Conservation (phyloP, 23 tunicate genomes). For the Halocynthia roretzi region DNA sequence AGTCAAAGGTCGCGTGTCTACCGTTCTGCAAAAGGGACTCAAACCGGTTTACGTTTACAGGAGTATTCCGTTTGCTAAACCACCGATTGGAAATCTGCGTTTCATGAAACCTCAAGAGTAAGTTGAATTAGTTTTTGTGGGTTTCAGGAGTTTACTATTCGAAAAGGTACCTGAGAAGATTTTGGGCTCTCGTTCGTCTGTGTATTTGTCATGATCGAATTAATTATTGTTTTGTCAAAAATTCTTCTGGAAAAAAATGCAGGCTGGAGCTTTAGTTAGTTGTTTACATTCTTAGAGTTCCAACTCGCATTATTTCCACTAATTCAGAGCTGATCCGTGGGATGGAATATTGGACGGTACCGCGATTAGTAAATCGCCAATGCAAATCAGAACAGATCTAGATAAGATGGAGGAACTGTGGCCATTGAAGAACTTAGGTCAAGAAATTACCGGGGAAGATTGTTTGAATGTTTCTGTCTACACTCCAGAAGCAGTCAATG, state of each 20-base stretch:
- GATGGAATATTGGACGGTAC: conserved; percentile 15
- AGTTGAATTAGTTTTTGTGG: not conserved
- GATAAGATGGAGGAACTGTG: not conserved
- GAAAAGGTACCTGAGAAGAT: too few relatives aligned
- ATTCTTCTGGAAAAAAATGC: too few relatives aligned
- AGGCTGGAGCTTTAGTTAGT: too few relatives aligned
- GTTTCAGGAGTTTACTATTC: too few relatives aligned
- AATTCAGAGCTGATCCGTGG: conserved; percentile 42
- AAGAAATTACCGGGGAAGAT: conserved; percentile 25
- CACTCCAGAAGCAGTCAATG: conserved; percentile 14
- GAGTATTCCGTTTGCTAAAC: conserved; percentile 7
- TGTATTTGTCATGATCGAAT: too few relatives aligned
- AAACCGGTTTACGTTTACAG: not conserved
- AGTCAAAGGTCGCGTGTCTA: not conserved
- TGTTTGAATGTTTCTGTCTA: conserved; percentile 46
- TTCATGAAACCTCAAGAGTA: conserved; percentile 1
- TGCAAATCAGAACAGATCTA: not conserved
- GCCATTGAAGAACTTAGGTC: conserved; percentile 5
- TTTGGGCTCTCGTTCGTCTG: too few relatives aligned
- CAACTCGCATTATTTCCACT: too few relatives aligned
- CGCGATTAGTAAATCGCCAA: conserved; percentile 7
- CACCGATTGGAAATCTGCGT: conserved; percentile 8
- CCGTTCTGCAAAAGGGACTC: not conserved
- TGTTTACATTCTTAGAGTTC: too few relatives aligned
- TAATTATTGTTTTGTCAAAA: too few relatives aligned